Conservation (phyloP, 2,797 vertebrate species). For the Coendou prehensilis region DNA sequence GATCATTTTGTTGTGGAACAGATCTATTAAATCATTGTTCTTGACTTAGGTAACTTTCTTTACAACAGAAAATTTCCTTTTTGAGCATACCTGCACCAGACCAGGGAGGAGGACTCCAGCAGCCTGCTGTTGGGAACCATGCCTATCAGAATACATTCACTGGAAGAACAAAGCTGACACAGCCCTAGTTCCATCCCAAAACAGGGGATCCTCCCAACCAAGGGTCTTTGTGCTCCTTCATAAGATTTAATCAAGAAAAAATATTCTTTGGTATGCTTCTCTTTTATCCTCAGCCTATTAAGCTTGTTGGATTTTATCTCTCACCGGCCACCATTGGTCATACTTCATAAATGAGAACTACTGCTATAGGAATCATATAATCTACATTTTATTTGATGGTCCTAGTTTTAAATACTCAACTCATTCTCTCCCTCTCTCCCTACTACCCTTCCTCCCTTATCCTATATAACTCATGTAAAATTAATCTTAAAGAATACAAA, state of each 20-base stretch:
- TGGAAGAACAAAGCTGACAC: not conserved
- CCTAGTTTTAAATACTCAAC: not conserved
- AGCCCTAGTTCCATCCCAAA: not conserved
- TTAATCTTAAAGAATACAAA: not conserved
- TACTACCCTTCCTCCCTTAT: not conserved
- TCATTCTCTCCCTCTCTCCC: not conserved
- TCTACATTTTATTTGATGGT: not conserved
- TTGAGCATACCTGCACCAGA: not conserved
- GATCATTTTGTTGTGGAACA: slow-evolving; percentile 3
- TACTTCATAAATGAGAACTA: not conserved
- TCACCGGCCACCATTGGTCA: not conserved
- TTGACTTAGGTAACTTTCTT: not conserved
- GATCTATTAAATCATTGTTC: not conserved
- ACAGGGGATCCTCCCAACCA: not conserved
- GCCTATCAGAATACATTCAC: not conserved
- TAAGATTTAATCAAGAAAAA: not conserved
- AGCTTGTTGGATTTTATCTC: not conserved
- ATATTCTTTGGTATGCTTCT: not conserved
- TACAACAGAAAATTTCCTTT: not conserved
- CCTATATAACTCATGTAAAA: not conserved
- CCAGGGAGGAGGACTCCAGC: not conserved
- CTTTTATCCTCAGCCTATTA: not conserved
- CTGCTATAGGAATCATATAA: not conserved
- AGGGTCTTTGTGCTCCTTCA: not conserved
- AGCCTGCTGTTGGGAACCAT: not conserved